Evolutionary conservation across 2,888 invertebrate genomes (phyloP).

Genomic region (Morinoia aosen): DNA sequence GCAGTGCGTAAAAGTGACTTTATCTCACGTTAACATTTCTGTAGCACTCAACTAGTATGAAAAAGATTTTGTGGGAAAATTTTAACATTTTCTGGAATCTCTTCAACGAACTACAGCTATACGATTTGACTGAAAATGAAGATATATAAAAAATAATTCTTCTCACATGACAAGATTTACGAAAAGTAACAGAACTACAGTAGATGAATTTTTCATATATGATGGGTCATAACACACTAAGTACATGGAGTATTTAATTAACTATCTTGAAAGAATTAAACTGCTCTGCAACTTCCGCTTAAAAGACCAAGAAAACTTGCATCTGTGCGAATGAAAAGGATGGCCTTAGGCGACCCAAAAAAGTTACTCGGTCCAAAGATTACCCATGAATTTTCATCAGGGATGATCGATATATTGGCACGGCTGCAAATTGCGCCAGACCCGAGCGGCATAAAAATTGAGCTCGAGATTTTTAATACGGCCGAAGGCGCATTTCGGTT

Average conservation of each 20-base stretch:
- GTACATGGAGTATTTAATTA: background rate
- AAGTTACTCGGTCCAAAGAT: background rate
- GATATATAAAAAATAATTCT: no score
- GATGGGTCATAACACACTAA: background rate
- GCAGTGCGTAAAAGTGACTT: no score
- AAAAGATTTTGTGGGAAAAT: no score
- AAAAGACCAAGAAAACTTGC: background rate
- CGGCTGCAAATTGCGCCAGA: background rate
- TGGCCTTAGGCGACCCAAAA: background rate
- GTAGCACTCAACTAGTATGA: no score
- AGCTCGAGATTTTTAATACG: background rate
- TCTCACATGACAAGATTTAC: background rate
- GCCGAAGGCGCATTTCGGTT: background rate
- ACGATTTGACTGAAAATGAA: no score
- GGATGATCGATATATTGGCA: background rate
- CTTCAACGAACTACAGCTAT: no score
- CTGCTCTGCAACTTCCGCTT: background rate
- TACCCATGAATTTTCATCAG: background rate
- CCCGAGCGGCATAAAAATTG: background rate
- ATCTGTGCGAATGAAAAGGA: background rate
- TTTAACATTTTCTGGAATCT: no score
- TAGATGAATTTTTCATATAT: background rate
- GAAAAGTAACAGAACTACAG: background rate
- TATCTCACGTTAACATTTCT: no score
- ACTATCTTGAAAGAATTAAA: background rate